Conservation (phyloP, 2,113 vertebrate species). For the Collichthys lucidus region DNA sequence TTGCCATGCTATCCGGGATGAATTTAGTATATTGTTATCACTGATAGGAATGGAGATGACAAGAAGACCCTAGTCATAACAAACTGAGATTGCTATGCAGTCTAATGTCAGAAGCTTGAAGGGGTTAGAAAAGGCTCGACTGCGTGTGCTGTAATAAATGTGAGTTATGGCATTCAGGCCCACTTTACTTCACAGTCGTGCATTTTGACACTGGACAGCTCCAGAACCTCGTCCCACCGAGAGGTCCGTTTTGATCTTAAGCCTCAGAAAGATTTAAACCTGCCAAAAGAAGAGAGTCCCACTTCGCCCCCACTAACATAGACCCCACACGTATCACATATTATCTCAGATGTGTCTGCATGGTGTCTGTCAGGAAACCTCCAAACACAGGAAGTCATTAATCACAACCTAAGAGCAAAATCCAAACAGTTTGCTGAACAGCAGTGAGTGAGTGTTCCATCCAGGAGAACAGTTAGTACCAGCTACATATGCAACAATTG, state of each 20-base stretch:
- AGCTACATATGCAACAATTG: background rate
- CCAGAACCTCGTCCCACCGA: background rate
- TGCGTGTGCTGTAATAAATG: background rate
- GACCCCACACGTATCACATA: background rate
- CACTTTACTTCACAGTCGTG: background rate
- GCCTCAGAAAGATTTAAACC: background rate
- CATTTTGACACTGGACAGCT: background rate
- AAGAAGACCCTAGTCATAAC: background rate
- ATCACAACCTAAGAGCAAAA: conserved; percentile 3
- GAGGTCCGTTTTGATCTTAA: background rate
- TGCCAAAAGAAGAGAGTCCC: background rate
- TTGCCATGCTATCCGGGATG: background rate
- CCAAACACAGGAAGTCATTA: conserved; percentile 25
- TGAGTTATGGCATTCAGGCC: background rate
- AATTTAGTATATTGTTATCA: no score
- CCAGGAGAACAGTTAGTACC: background rate
- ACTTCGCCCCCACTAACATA: background rate
- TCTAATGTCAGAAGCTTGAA: background rate
- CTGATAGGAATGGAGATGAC: no score
- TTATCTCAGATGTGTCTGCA: background rate
- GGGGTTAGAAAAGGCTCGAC: background rate
- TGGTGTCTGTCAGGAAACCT: background rate
- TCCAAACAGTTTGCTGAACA: conserved; percentile 8
- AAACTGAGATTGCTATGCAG: no score
- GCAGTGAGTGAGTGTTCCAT: background rate